Base-by-base conservation (phyloP, 2,888 invertebrate species). In the Platypus cylindrus region DNA sequence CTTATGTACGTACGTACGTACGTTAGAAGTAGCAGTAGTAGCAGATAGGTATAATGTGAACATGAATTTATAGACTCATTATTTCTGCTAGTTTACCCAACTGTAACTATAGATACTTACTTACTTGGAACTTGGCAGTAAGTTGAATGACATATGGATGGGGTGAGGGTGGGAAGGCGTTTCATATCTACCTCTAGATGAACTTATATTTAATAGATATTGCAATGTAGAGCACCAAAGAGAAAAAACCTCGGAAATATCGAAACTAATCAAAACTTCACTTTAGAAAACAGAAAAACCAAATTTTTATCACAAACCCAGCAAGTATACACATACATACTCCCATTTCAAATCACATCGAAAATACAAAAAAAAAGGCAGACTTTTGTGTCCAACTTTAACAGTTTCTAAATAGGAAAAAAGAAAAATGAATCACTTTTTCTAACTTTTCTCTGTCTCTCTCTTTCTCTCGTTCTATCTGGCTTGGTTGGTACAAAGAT, bases 331-430 rank as follows among this genome's bases (percentile, higher is more conserved):
- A 20, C 20, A 20, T 20, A 20, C 7, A 8, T 5, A 7, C 7
- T 20, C 20, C 8, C n/a, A 25, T 25, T 25, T 25, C n/a, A 25
- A 25, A 25, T 25, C n/a, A n/a, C n/a, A n/a, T n/a, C 11, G 11
- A 7, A 17, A 5, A 17, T 17, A 17, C 17, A 9, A 13, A 18
- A 17, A 30, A 30, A 24, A 11, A 12, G 15, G 14, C 5, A 25
- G 25, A 18, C 5, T 13, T 47, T 41, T 43, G 42, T 47, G 36
- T n/a, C n/a, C 36, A 41, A 41, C 38, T 41, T 38, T 41, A 38
- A 36, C 36, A 37, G 38, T 37, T 38, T 32, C 34, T 38, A 36
- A 41, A 41, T 41, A 36, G 28, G 38, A 36, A 34, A 35, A 36
- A 41, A 34, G 37, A 36, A 41, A 38, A 27, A 27, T 27, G 27